Evolutionary conservation across 2,888 invertebrate genomes (phyloP), one percentile per base, ranked within the genome.

Genomic region (Mimumesa dahlbomi): DNA sequence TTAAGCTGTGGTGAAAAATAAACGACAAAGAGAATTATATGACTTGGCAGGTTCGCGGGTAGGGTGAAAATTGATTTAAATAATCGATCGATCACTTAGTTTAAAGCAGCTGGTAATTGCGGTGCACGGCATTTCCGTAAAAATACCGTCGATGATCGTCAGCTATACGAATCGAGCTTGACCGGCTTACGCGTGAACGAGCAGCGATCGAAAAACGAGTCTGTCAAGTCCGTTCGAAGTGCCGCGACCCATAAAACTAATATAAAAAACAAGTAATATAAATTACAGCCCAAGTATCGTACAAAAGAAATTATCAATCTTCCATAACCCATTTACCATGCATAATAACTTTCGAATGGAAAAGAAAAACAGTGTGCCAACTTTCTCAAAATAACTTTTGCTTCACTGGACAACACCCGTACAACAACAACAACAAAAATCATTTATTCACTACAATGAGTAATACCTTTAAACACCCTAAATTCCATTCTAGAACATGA

Each of bases 131-230:
- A 9, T 31, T 31, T 40, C n/a, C 14, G 9, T 25, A 40, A 31
- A 57, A 49, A 49, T 13, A 9, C 18, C 21, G 14, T 29, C 16
- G 16, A 19, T 21, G 40, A 49, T 5, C 19, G 29, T 14, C 19
- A 19, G 11, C 6, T 3, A 13, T 11, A 21, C 14, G 36, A 57
- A 75, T 49, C 61, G 22, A 34, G 49, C 43, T 25, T 38, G 38
- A 34, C 29, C 40, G n/a, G 25, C 46, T 54, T 29, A 40, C 45
- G 43, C 48, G 57, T 45, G 49, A 74, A 36, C 21, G 73, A 74
- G 63, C 57, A 57, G 34, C 45, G 54, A 66, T 53, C 48, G 68
- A 43, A 34, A 34, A 38, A 63, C 53, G 9, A 40, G 34, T 31
- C 53, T 16, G 58, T 58, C 43, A 18, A 43, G 16, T n/a, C 52